These are phyloP conservation scores for Lymantria dispar DNA, from an alignment of 2,888 invertebrate genomes.

Conservation along the genomic window DNA sequence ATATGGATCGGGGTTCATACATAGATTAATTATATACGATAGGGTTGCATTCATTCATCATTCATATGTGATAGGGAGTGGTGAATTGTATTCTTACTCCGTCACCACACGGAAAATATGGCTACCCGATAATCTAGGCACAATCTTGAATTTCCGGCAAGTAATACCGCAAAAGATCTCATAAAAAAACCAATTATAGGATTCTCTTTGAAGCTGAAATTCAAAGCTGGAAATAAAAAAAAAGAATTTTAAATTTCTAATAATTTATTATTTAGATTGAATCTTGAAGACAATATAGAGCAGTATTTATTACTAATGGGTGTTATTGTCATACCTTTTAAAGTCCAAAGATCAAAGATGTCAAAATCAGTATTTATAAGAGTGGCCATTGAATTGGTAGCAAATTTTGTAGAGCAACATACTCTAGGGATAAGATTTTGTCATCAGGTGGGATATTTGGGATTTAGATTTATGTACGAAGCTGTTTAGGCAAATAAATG, in stretches of 20 bases:
- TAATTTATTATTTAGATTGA: constrained; percentile 1
- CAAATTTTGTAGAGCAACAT: too few species aligned
- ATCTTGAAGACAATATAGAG: constrained; percentile 9
- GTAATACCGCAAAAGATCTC: not conserved
- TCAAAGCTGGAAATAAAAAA: constrained; percentile 1
- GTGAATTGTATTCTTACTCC: too few species aligned
- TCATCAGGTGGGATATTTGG: too few species aligned
- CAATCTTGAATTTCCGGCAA: not conserved
- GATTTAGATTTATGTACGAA: too few species aligned
- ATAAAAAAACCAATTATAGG: constrained; percentile 1
- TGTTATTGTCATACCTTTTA: too few species aligned
- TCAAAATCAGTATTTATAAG: too few species aligned
- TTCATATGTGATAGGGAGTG: too few species aligned
- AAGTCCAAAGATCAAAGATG: too few species aligned
- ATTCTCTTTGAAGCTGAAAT: not conserved
- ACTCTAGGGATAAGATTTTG: too few species aligned
- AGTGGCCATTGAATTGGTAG: too few species aligned
- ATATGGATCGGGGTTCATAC: constrained; percentile 29
- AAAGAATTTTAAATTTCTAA: not conserved
- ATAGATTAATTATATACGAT: constrained; percentile 28
- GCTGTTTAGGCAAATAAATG: too few species aligned
- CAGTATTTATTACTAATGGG: constrained; percentile 3
- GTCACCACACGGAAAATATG: not conserved
- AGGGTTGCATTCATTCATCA: constrained; percentile 6
- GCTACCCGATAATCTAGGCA: constrained; percentile 3